Percentiles rank a stretch among this genome's conserved stretches.
Conservation (phyloP, 2,113 vertebrate genomes). For the Ancistrus triradiatus region DNA sequence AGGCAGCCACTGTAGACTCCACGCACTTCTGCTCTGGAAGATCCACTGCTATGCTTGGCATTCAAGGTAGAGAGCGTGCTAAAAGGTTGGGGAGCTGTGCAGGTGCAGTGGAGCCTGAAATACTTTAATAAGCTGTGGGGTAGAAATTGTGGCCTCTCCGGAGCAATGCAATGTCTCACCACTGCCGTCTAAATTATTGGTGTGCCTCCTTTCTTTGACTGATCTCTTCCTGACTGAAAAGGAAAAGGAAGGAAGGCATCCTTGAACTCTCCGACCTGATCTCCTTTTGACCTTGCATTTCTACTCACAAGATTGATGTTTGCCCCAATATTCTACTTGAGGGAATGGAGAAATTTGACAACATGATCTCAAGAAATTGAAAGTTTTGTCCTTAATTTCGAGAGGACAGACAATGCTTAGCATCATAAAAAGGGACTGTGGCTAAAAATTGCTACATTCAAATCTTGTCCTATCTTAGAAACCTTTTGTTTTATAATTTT, state of each 20-base stretch:
- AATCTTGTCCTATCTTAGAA: too few relatives aligned
- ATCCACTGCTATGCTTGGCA: constrained; percentile 68
- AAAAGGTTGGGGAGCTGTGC: constrained; percentile 54
- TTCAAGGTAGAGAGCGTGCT: constrained; percentile 58
- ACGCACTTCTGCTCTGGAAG: constrained; percentile 59
- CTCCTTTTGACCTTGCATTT: constrained; percentile 4
- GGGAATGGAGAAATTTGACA: constrained; percentile 8
- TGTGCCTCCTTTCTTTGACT: not conserved
- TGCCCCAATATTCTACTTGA: too few relatives aligned
- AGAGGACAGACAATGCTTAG: too few relatives aligned
- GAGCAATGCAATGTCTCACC: constrained; percentile 35
- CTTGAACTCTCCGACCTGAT: not conserved
- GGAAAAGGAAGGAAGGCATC: constrained; percentile 16
- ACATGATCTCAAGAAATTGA: not conserved
- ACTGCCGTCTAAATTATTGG: constrained; percentile 22
- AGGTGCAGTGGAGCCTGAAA: constrained; percentile 65
- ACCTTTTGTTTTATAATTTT: too few relatives aligned
- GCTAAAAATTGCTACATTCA: too few relatives aligned
- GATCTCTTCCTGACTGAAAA: constrained; percentile 41
- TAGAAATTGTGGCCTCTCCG: constrained; percentile 34
- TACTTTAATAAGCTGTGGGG: constrained; percentile 65
- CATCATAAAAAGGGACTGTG: too few relatives aligned
- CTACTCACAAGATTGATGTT: not conserved
- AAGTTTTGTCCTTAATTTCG: too few relatives aligned
- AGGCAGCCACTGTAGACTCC: constrained; percentile 49